Conservation (phyloP, 1,140 invertebrate genomes). For the Drosophila watanabei region DNA sequence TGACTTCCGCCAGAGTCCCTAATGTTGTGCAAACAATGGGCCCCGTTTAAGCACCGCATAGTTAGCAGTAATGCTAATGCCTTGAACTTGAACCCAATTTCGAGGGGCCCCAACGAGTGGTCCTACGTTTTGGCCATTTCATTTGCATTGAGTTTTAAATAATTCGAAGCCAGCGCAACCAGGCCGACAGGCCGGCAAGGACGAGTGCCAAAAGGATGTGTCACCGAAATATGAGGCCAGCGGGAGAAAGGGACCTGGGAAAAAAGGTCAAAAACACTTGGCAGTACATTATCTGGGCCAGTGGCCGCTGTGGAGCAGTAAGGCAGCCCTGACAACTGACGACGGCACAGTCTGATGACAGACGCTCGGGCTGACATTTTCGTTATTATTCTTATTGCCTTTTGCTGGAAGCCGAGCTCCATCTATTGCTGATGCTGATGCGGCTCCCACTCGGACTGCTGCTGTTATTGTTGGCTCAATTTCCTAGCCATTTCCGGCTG, state of each 20-base stretch:
- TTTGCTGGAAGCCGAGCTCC: slow-evolving; percentile 11
- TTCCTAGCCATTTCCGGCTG: slow-evolving; percentile 82
- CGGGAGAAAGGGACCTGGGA: slow-evolving; percentile 8
- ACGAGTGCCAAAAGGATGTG: slow-evolving; percentile 65
- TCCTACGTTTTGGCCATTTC: slow-evolving; percentile 46
- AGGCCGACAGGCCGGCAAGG: slow-evolving; percentile 41
- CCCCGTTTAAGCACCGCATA: slow-evolving; percentile 41
- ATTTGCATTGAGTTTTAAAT: slow-evolving; percentile 73
- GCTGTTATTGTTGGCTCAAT: slow-evolving; percentile 83
- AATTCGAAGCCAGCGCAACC: slow-evolving; percentile 50
- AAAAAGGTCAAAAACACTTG: slow-evolving; percentile 83
- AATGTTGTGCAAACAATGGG: slow-evolving; percentile 49
- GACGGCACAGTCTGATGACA: slow-evolving; percentile 53
- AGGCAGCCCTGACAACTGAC: slow-evolving; percentile 51
- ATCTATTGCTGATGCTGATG: slow-evolving; percentile 25
- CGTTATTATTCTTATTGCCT: slow-evolving; percentile 81
- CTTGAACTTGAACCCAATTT: slow-evolving; percentile 72
- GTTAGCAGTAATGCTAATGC: slow-evolving; percentile 59
- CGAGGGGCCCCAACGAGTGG: neutral
- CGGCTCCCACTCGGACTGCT: slow-evolving; percentile 33
- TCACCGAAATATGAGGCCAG: slow-evolving; percentile 70
- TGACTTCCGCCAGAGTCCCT: slow-evolving; percentile 19
- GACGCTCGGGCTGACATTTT: slow-evolving; percentile 73
- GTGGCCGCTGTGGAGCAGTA: slow-evolving; percentile 47
- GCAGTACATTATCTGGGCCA: slow-evolving; percentile 83